Evolutionary conservation across 2,888 invertebrate species (phyloP), one percentile per base, ranked within the genome.

Genomic region (Oscheius sp.): DNA sequence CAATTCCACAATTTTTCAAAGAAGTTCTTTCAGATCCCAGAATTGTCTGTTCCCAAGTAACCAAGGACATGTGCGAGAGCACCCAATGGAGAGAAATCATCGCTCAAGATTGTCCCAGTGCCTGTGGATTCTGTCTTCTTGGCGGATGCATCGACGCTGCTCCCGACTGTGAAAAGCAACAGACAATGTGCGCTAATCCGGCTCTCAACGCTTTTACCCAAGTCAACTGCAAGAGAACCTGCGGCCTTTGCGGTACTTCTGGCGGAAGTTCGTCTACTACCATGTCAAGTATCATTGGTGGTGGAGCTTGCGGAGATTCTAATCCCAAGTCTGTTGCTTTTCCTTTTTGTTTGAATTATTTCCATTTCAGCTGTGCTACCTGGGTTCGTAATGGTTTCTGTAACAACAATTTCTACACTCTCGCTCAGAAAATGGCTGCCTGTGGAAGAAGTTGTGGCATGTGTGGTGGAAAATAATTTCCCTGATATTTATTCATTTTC

Each of bases 61-160:
- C 69, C 23, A 18, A 43, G 1, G 35, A 21, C 43, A 69, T 56
- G 69, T 69, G 69, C 41, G 21, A 18, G 23, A 35, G 29, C 18
- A 25, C 56, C 29, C 23, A 35, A 41, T 69, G 55, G 56, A 21
- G 25, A 5, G n/a, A 41, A 0, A 69, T 64, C 29, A 58, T 55
- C 16, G 69, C 69, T 35, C 12, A 58, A 3, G 53, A 56, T 23
- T 69, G 69, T 23, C 58, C 46, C 43, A 56, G 23, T 41, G 23
- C 35, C 18, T 56, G 58, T 56, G 64, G 64, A 25, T 49, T 64
- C 23, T 64, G 64, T 23, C 16, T 23, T 21, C 43, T 35, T 7
- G 69, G 69, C 43, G 69, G 69, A 1, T 69, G 69, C 25, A 45
- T 69, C 35, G 69, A 69, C 23, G 58, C 43, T 16, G 69, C 69